Evolutionary conservation across 2,797 vertebrate species (phyloP).

Genomic region (Paguma larvata): DNA sequence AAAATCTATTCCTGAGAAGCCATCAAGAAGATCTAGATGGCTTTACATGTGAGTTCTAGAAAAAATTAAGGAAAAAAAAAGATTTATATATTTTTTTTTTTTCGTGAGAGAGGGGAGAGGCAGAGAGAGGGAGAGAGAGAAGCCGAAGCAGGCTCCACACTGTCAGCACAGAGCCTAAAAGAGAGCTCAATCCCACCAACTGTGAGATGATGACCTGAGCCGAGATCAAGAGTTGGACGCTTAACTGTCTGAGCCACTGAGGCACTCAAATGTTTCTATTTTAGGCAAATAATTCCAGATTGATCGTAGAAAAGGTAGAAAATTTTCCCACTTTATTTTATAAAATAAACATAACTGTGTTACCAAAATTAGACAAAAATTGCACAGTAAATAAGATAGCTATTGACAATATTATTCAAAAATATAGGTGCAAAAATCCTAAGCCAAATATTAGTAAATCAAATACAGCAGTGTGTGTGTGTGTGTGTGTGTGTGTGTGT

Average conservation of each 20-base stretch:
- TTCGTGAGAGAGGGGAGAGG: too few species aligned
- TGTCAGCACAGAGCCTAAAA: too few species aligned
- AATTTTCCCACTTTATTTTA: not conserved
- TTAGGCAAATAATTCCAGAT: constrained; percentile 39
- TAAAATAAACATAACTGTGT: not conserved
- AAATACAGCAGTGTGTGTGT: not conserved
- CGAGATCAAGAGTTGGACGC: too few species aligned
- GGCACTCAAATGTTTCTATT: not conserved
- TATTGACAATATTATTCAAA: not conserved
- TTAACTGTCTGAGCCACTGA: too few species aligned
- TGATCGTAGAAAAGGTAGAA: not conserved
- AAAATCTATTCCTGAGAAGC: not conserved
- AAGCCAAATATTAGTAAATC: constrained; percentile 27
- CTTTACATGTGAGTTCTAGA: not conserved
- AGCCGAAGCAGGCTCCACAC: too few species aligned
- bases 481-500: too few species aligned
- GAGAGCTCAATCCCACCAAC: too few species aligned
- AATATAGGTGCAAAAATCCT: constrained; percentile 2
- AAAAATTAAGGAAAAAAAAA: not conserved
- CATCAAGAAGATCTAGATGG: not conserved
- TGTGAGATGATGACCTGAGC: too few species aligned
- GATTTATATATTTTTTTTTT: not conserved
- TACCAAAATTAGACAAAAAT: not conserved
- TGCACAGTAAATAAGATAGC: not conserved
- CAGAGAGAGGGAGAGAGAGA: too few species aligned